Evolutionary conservation across 2,888 invertebrate genomes (phyloP).

Genomic region (Gisinianus flammeolus): DNA sequence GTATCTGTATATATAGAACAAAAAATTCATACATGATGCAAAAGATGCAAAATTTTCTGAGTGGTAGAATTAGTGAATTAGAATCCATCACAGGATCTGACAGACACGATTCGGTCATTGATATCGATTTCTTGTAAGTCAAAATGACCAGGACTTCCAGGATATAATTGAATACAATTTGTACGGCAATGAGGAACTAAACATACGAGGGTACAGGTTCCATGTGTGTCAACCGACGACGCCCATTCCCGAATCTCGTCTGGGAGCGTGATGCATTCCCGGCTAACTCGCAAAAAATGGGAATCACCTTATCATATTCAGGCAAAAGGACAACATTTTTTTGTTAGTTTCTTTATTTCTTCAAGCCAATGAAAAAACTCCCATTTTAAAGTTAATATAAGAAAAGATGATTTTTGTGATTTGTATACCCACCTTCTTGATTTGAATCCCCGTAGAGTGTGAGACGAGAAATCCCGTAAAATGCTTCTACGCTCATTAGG

Average conservation of each 20-base stretch:
- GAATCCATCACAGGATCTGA: slow-evolving; percentile 44
- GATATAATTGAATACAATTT: slow-evolving; percentile 40
- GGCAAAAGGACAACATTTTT: neutral
- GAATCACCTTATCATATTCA: neutral
- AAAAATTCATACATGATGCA: too few species aligned
- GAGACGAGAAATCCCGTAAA: slow-evolving; percentile 12
- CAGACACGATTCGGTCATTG: slow-evolving; percentile 51
- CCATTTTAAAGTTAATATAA: too few species aligned
- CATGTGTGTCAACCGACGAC: slow-evolving; percentile 24
- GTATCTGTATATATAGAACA: too few species aligned
- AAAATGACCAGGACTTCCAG: slow-evolving; percentile 52
- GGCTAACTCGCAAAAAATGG: slow-evolving; percentile 6
- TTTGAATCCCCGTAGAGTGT: slow-evolving; percentile 5
- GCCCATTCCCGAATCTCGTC: slow-evolving; percentile 5
- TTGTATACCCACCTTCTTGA: slow-evolving; percentile 7
- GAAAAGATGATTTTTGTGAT: neutral
- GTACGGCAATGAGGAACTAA: slow-evolving; percentile 1
- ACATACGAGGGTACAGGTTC: slow-evolving; percentile 2
- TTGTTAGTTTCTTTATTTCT: neutral
- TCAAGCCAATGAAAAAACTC: neutral
- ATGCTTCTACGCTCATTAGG: neutral
- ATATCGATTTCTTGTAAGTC: slow-evolving; percentile 47
- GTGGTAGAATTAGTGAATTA: too few species aligned
- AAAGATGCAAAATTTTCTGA: too few species aligned
- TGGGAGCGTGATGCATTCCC: slow-evolving; percentile 7